Percentiles rank a stretch among this genome's conserved stretches.
These are phyloP conservation scores for Oryzaephilus surinamensis DNA, from an alignment of 1,140 invertebrate species.

Conservation along the genomic window DNA sequence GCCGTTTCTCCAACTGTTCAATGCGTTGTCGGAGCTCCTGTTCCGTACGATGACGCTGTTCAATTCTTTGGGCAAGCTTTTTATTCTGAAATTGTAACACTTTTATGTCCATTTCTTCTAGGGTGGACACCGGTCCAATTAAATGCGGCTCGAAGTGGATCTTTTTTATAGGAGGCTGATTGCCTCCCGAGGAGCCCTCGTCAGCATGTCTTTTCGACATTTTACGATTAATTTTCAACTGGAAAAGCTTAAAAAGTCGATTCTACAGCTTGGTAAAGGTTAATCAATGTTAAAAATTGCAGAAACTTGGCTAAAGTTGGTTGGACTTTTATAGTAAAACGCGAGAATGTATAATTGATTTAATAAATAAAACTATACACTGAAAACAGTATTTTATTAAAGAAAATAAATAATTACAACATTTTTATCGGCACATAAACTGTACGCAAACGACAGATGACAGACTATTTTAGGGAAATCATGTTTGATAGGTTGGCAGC, in stretches of 20 bases:
- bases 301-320: too few relatives aligned
- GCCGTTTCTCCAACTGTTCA: conserved; percentile 92
- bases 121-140: conserved; percentile 83
- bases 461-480: too few relatives aligned
- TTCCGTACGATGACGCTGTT: conserved; percentile 81
- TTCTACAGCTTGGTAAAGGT: too few relatives aligned
- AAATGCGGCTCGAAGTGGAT: conserved; percentile 89
- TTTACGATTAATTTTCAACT: conserved; percentile 6
- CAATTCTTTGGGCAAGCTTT: conserved; percentile 86
- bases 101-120: conserved; percentile 97
- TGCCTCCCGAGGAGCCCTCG: conserved; percentile 29
- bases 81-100: conserved; percentile 95
- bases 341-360: not conserved
- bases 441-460: too few relatives aligned
- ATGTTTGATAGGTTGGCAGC: too few relatives aligned
- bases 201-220: conserved; percentile 35
- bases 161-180: conserved; percentile 75
- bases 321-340: not conserved
- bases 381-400: not conserved
- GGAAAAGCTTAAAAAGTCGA: not conserved
- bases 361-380: not conserved
- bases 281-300: not conserved
- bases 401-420: not conserved
- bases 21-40: conserved; percentile 84
- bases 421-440: not conserved